phyloP scores from a whole-genome alignment of 2,888 invertebrate genomes.

The Dicycla oo region DNA sequence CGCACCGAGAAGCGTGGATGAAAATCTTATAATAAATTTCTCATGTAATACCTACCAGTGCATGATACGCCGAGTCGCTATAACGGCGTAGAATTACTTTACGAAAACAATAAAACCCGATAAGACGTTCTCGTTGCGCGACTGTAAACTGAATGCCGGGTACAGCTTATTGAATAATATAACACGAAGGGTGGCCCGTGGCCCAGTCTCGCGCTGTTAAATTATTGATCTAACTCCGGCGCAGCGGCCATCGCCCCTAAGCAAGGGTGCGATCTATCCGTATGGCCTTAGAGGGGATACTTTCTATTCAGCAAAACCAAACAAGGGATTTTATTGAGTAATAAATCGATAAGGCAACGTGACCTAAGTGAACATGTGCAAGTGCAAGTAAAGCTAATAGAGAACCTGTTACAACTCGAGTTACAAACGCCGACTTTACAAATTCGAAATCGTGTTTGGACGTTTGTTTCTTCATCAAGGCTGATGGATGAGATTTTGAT shows the following conservation, averaged over 20 bases:
- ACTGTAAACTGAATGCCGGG: slow-evolving; percentile 69
- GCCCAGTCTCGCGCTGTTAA: slow-evolving; percentile 70
- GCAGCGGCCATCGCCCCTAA: slow-evolving; percentile 80
- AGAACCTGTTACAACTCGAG: slow-evolving; percentile 57
- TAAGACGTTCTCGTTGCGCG: slow-evolving; percentile 79
- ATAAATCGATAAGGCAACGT: slow-evolving; percentile 76
- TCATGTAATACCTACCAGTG: slow-evolving; percentile 85
- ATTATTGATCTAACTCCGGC: slow-evolving; percentile 87
- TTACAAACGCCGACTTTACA: slow-evolving; percentile 27
- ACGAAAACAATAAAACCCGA: slow-evolving; percentile 87
- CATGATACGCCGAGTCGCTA: slow-evolving; percentile 81
- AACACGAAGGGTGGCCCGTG: slow-evolving; percentile 68
- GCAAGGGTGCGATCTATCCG: slow-evolving; percentile 72
- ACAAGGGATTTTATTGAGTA: slow-evolving; percentile 69
- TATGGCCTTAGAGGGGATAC: slow-evolving; percentile 63
- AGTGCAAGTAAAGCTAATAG: slow-evolving; percentile 53
- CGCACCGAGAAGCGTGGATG: slow-evolving; percentile 75
- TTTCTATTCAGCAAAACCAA: slow-evolving; percentile 64
- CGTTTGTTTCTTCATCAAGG: slow-evolving; percentile 5
- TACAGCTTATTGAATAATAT: slow-evolving; percentile 62
- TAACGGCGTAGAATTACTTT: slow-evolving; percentile 86
- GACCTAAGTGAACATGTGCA: slow-evolving; percentile 63
- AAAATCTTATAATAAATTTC: slow-evolving; percentile 78
- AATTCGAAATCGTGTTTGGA: slow-evolving; percentile 16
- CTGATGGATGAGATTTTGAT: neutral